Percentiles rank a stretch among this genome's conserved stretches.
These are phyloP conservation scores for Xiphophorus maculatus DNA, from an alignment of 2,113 vertebrate species.

Conservation along the genomic window DNA sequence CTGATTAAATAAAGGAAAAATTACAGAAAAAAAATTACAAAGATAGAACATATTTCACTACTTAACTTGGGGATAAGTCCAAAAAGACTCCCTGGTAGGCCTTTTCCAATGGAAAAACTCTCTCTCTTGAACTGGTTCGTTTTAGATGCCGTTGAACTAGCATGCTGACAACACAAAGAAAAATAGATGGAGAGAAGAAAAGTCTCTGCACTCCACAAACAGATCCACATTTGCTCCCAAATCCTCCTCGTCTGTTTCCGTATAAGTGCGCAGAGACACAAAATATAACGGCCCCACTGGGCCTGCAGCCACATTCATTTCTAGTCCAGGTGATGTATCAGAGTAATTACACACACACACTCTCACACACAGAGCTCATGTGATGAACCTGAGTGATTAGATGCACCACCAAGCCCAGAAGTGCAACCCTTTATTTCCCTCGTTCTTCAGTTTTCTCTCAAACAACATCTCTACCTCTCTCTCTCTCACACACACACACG, in stretches of 20 bases:
- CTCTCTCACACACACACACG: slow-evolving; percentile 15
- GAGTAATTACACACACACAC: slow-evolving; percentile 28
- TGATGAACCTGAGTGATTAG: slow-evolving; percentile 33
- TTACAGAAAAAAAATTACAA: too few relatives aligned
- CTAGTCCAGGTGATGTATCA: slow-evolving; percentile 53
- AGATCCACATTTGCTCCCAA: background rate
- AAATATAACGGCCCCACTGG: background rate
- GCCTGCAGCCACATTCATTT: slow-evolving; percentile 18
- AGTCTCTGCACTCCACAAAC: background rate
- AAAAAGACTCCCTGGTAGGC: too few relatives aligned
- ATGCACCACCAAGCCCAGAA: slow-evolving; percentile 2
- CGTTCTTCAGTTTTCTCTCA: background rate
- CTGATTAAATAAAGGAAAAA: too few relatives aligned
- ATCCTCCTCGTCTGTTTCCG: background rate
- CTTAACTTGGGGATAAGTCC: too few relatives aligned
- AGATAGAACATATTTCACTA: too few relatives aligned
- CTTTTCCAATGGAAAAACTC: too few relatives aligned
- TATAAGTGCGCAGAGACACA: background rate
- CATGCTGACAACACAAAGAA: background rate
- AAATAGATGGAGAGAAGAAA: background rate
- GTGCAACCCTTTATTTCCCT: background rate
- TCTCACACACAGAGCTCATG: slow-evolving; percentile 3
- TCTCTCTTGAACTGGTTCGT: too few relatives aligned
- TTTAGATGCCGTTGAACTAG: background rate
- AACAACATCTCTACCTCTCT: background rate